A percentile compares a stretch with the other conserved stretches of the same genome.
These are phyloP conservation scores for Mormyrus proboscirostris DNA, from an alignment of 2,797 vertebrate species.

Conservation along the genomic window DNA sequence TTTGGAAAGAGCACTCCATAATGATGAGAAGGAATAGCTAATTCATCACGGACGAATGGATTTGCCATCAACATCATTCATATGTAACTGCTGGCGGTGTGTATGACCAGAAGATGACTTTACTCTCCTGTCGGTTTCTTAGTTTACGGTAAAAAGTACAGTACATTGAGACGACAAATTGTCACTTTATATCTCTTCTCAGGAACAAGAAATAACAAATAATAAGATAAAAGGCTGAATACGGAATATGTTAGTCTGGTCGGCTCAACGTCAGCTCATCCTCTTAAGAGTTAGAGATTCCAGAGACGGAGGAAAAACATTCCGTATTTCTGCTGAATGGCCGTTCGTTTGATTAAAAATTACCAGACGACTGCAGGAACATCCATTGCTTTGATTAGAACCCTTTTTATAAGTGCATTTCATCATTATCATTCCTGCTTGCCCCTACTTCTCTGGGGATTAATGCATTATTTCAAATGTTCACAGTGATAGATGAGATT, in stretches of 20 bases:
- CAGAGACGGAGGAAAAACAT: not conserved
- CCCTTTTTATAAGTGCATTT: slow-evolving; percentile 6
- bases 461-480: slow-evolving; percentile 10
- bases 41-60: slow-evolving; percentile 25
- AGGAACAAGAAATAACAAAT: not conserved
- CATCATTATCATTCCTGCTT: slow-evolving; percentile 5
- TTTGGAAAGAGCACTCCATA: slow-evolving; percentile 14
- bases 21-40: slow-evolving; percentile 8
- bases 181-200: slow-evolving; percentile 11
- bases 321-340: not conserved
- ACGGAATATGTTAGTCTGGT: slow-evolving; percentile 13
- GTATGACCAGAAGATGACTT: slow-evolving; percentile 22
- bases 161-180: slow-evolving; percentile 36
- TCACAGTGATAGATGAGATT: slow-evolving; percentile 10
- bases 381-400: slow-evolving; percentile 13
- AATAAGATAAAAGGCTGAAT: not conserved
- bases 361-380: slow-evolving; percentile 8
- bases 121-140: slow-evolving; percentile 16
- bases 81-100: slow-evolving; percentile 32
- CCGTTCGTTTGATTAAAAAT: not conserved
- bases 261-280: slow-evolving; percentile 29
- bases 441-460: not conserved
- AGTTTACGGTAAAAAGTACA: slow-evolving; percentile 37
- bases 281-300: slow-evolving; percentile 4
- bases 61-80: slow-evolving; percentile 26